Evolutionary conservation across 2,888 invertebrate species (phyloP).

Genomic region (Xestia sexstrigata): DNA sequence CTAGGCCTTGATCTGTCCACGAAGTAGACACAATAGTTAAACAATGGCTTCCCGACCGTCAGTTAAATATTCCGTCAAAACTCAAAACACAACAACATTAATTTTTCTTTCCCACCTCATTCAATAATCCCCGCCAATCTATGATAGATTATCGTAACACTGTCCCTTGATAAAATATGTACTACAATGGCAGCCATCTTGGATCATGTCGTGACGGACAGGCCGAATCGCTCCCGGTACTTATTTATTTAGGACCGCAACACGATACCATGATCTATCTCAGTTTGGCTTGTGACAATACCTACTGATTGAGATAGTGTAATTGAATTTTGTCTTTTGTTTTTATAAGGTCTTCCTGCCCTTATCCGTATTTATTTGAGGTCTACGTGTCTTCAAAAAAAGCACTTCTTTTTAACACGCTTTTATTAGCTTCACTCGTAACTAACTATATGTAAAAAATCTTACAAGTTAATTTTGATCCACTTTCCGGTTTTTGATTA

Average conservation of each 20-base stretch:
- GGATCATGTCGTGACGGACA: neutral
- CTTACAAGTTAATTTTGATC: too few species aligned
- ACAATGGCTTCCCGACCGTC: too few species aligned
- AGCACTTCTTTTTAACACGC: neutral
- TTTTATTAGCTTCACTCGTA: too few species aligned
- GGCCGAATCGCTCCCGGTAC: neutral
- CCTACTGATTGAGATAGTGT: neutral
- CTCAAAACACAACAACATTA: neutral
- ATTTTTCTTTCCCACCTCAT: neutral
- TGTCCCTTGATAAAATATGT: constrained; percentile 40
- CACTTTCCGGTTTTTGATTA: too few species aligned
- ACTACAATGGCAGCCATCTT: constrained; percentile 28
- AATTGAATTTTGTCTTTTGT: neutral
- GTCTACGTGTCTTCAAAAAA: neutral
- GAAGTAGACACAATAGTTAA: too few species aligned
- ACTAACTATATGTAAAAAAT: too few species aligned
- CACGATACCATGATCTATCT: neutral
- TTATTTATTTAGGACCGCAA: constrained; percentile 44
- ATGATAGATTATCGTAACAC: neutral
- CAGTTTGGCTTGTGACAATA: neutral
- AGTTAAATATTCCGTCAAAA: neutral
- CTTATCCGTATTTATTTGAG: neutral
- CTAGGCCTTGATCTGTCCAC: too few species aligned
- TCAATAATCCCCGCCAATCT: neutral
- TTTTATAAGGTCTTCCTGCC: neutral